Percentiles rank a stretch among this genome's conserved stretches.
These are phyloP conservation scores for Lysiphlebus fabarum DNA, from an alignment of 1,140 invertebrate genomes.

Conservation along the genomic window DNA sequence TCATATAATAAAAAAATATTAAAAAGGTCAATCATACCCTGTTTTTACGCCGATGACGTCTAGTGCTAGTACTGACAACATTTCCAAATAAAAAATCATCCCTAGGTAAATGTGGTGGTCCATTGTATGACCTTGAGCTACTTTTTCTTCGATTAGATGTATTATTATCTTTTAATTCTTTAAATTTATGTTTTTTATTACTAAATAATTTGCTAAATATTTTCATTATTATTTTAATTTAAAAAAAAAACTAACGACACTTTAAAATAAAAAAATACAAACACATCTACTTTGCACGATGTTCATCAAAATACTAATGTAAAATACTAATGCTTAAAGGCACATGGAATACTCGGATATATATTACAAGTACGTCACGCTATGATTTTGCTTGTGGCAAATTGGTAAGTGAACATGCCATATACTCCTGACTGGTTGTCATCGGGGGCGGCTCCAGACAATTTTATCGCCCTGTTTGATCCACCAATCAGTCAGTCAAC, in stretches of 20 bases:
- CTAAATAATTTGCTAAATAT: conserved; percentile 35
- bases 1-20: neutral
- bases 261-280: neutral
- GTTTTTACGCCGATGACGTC: conserved; percentile 35
- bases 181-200: conserved; percentile 22
- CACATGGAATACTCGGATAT: conserved; percentile 21
- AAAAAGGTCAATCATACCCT: conserved; percentile 27
- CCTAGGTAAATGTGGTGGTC: conserved; percentile 30
- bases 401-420: neutral
- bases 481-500: too few relatives aligned
- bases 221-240: conserved; percentile 29
- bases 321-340: conserved; percentile 12
- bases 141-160: conserved; percentile 22
- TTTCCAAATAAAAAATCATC: conserved; percentile 38
- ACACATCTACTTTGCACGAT: conserved; percentile 26
- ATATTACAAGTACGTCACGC: conserved; percentile 12
- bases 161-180: conserved; percentile 22
- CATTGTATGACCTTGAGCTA: conserved; percentile 24
- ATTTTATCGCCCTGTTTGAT: conserved; percentile 11
- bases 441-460: conserved; percentile 20
- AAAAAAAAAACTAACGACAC: neutral
- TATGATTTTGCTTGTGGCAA: neutral
- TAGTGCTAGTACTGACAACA: conserved; percentile 22
- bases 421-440: too few relatives aligned
- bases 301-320: conserved; percentile 31